These are phyloP conservation scores for Iguana delicatissima DNA, from an alignment of 2,797 vertebrate species.

Conservation along the genomic window DNA sequence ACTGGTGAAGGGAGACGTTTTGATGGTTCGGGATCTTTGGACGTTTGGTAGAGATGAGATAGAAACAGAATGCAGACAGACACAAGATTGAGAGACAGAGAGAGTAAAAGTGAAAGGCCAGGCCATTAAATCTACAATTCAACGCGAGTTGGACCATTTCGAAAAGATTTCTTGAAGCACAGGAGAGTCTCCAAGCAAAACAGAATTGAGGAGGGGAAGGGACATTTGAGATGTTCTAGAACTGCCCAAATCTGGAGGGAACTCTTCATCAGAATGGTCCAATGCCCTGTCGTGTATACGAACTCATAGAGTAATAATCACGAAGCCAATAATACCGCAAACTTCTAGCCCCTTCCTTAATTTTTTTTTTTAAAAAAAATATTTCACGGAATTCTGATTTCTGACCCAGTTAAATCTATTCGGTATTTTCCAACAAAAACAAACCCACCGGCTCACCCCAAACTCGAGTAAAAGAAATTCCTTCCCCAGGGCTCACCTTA, in stretches of 20 bases:
- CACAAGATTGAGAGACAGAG: conserved; percentile 28
- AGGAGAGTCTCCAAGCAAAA: neutral
- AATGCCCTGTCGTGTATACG: neutral
- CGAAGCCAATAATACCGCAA: too few relatives aligned
- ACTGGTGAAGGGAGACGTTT: neutral
- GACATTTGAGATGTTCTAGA: neutral
- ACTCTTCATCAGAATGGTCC: neutral
- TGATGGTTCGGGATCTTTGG: neutral
- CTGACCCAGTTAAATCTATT: too few relatives aligned
- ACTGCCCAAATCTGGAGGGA: neutral
- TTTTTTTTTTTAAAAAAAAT: neutral
- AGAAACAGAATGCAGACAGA: neutral
- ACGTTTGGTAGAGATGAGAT: neutral
- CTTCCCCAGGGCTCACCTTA: neutral
- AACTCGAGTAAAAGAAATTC: neutral
- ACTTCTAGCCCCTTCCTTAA: neutral
- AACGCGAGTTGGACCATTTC: neutral
- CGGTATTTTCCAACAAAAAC: too few relatives aligned
- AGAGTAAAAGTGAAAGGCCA: neutral
- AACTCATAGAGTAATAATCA: neutral
- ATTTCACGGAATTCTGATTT: neutral
- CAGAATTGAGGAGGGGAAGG: too few relatives aligned
- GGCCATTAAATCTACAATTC: neutral
- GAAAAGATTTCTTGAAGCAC: neutral
- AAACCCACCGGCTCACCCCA: neutral